These are phyloP conservation scores for Holacanthella duospinosa DNA, from an alignment of 2,888 invertebrate genomes.

Conservation along the genomic window DNA sequence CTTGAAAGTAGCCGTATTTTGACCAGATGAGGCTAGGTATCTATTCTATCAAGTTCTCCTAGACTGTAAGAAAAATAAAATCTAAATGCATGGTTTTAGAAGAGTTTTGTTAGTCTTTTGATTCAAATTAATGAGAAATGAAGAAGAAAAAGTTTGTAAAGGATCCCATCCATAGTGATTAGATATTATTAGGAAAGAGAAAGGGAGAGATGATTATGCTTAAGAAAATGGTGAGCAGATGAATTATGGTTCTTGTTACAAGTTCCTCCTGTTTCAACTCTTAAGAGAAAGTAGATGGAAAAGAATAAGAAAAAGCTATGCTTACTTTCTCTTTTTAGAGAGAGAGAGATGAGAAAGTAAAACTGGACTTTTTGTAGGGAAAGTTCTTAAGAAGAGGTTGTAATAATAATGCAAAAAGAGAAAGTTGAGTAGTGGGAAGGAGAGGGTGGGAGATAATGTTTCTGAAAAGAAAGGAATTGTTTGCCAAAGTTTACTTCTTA, in stretches of 20 bases:
- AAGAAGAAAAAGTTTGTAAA: not conserved
- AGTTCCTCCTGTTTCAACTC: not conserved
- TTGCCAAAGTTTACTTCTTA: not conserved
- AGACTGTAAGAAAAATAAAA: too few relatives aligned
- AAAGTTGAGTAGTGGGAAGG: not conserved
- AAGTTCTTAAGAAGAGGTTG: not conserved
- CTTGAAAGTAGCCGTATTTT: too few relatives aligned
- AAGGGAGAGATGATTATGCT: not conserved
- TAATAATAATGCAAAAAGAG: not conserved
- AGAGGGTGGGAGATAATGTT: not conserved
- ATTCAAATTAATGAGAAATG: constrained; percentile 3
- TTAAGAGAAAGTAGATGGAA: not conserved
- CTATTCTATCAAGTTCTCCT: too few relatives aligned
- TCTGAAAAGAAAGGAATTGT: not conserved
- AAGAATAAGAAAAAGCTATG: not conserved
- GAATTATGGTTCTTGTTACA: constrained; percentile 1
- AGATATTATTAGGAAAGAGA: not conserved
- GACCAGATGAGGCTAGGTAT: too few relatives aligned
- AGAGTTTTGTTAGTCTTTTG: not conserved
- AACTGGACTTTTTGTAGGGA: not conserved
- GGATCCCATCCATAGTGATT: not conserved
- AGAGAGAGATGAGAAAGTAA: not conserved
- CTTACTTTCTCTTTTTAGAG: not conserved
- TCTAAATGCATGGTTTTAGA: not conserved
- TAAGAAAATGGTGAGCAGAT: not conserved